A percentile compares a stretch with the other conserved stretches of the same genome.
These are phyloP conservation scores for Cataglyphis albicans DNA, from an alignment of 2,888 invertebrate genomes.

Conservation along the genomic window DNA sequence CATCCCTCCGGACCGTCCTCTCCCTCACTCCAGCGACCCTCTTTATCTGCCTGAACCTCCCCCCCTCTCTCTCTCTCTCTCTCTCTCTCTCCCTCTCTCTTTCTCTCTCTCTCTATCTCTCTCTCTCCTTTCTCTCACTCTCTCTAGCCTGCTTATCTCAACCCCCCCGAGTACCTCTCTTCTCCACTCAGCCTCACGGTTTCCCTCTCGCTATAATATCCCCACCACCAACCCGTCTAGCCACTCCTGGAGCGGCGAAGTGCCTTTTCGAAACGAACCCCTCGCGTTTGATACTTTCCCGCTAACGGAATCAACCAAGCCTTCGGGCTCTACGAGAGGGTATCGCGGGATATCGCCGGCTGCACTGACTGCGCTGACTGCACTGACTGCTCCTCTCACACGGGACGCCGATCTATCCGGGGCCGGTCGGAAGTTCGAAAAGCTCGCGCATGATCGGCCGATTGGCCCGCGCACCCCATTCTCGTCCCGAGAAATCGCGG, in stretches of 20 bases:
- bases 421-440: slow-evolving; percentile 48
- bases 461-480: slow-evolving; percentile 72
- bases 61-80: slow-evolving; percentile 53
- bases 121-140: slow-evolving; percentile 47
- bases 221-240: slow-evolving; percentile 59
- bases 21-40: slow-evolving; percentile 44
- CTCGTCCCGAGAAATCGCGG: slow-evolving; percentile 46
- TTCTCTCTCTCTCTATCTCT: slow-evolving; percentile 53
- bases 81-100: too few species aligned
- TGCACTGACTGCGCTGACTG: slow-evolving; percentile 68
- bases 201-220: slow-evolving; percentile 51
- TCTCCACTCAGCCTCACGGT: slow-evolving; percentile 44
- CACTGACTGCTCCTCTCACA: slow-evolving; percentile 57
- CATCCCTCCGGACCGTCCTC: slow-evolving; percentile 65
- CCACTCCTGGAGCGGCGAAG: slow-evolving; percentile 72
- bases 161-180: slow-evolving; percentile 33
- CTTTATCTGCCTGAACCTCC: slow-evolving; percentile 50
- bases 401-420: slow-evolving; percentile 34
- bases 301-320: slow-evolving; percentile 59
- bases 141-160: slow-evolving; percentile 48
- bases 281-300: slow-evolving; percentile 67
- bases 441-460: slow-evolving; percentile 69
- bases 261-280: slow-evolving; percentile 73
- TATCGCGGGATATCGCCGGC: slow-evolving; percentile 64
- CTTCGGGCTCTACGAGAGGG: slow-evolving; percentile 51